These are phyloP conservation scores for Campodea augens DNA, from an alignment of 1,140 invertebrate species.

Conservation along the genomic window DNA sequence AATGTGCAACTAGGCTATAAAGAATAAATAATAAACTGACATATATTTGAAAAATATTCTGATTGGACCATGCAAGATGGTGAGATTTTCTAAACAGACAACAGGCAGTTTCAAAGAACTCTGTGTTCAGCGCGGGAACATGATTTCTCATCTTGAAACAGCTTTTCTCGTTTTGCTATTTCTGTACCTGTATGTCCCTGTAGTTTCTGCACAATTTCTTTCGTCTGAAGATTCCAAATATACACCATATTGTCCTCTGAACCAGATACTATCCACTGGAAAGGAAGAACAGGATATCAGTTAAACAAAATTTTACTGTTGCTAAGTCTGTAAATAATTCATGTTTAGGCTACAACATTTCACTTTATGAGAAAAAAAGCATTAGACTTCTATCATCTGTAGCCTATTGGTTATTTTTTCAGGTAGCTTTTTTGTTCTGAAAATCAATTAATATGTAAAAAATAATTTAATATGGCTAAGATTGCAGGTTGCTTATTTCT, in stretches of 20 bases:
- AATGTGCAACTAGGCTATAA: background rate
- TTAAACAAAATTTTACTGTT: too few relatives aligned
- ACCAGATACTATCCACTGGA: slow-evolving; percentile 96
- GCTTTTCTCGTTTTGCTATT: background rate
- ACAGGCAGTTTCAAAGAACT: too few relatives aligned
- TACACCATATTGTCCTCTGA: slow-evolving; percentile 99
- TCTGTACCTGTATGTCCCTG: slow-evolving; percentile 73
- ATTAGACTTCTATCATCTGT: too few relatives aligned
- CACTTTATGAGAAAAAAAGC: too few relatives aligned
- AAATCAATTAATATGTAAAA: too few relatives aligned
- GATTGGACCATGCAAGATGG: background rate
- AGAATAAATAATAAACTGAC: slow-evolving; percentile 1
- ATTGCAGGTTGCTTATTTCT: too few relatives aligned
- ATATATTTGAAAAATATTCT: background rate
- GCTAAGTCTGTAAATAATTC: too few relatives aligned
- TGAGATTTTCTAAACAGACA: background rate
- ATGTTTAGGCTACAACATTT: too few relatives aligned
- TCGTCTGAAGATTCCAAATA: slow-evolving; percentile 99
- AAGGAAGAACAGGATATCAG: slow-evolving; percentile 16
- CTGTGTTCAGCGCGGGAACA: background rate
- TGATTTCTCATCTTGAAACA: too few relatives aligned
- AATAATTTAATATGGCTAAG: too few relatives aligned
- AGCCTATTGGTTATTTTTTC: too few relatives aligned
- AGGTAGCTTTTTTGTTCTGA: too few relatives aligned
- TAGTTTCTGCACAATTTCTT: slow-evolving; percentile 96